Evolutionary conservation across 2,888 invertebrate species (phyloP).

Genomic region (Cylloceria caligata): DNA sequence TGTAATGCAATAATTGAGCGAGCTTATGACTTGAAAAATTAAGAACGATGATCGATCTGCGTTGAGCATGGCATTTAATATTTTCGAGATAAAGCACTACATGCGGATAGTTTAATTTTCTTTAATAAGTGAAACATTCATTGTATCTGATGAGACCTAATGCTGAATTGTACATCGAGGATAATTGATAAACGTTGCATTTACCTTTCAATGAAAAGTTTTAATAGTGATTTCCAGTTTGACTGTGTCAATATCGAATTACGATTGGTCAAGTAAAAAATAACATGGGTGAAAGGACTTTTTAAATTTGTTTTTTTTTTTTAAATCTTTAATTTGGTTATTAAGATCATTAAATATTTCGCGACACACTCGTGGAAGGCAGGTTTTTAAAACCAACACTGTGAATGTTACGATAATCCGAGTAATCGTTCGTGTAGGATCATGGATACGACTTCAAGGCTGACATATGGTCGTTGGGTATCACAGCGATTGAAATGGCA

Average conservation of each 20-base stretch:
- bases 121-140: not conserved
- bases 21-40: conserved; percentile 61
- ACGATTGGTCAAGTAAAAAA: not conserved
- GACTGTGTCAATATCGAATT: not conserved
- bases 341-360: conserved; percentile 21
- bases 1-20: conserved; percentile 56
- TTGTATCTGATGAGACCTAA: conserved; percentile 21
- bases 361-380: conserved; percentile 45
- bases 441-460: conserved; percentile 99
- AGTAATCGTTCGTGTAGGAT: conserved; percentile 86
- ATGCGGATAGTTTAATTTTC: conserved; percentile 42
- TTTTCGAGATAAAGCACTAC: conserved; percentile 35
- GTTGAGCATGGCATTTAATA: conserved; percentile 60
- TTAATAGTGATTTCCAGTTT: not conserved
- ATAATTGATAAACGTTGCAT: conserved; percentile 18
- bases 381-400: conserved; percentile 40
- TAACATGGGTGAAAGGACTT: not conserved
- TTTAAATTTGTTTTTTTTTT: not conserved
- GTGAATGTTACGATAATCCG: conserved; percentile 74
- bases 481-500: conserved; percentile 99
- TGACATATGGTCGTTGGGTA: conserved; percentile 97
- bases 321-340: conserved; percentile 7
- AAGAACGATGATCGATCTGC: conserved; percentile 53
- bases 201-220: conserved; percentile 18
- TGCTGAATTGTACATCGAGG: conserved; percentile 17